phyloP scores from a whole-genome alignment of 2,113 vertebrate species.

The Xiphophorus maculatus region DNA sequence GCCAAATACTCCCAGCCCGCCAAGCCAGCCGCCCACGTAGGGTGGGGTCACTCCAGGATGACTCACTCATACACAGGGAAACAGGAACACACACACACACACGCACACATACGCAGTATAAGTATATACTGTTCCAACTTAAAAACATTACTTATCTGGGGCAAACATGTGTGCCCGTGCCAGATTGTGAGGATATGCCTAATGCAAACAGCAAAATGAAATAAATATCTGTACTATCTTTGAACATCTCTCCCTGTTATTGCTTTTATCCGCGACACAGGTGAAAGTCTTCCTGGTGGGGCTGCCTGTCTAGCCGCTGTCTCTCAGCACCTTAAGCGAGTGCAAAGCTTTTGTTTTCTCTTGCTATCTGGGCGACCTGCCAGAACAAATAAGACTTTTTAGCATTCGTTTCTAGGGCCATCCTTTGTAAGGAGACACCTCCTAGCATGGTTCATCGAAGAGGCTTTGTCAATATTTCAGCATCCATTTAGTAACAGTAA shows the following conservation, averaged over 20 bases:
- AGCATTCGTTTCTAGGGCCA: constrained; percentile 62
- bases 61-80: constrained; percentile 71
- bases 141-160: constrained; percentile 11
- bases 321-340: constrained; percentile 61
- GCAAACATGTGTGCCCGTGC: constrained; percentile 5
- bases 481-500: constrained; percentile 61
- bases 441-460: constrained; percentile 39
- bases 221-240: constrained; percentile 4
- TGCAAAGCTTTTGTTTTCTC: constrained; percentile 75
- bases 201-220: constrained; percentile 17
- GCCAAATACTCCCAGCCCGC: constrained; percentile 68
- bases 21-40: constrained; percentile 80
- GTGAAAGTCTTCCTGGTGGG: constrained; percentile 73
- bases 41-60: constrained; percentile 79
- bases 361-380: constrained; percentile 67
- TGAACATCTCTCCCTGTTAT: neutral
- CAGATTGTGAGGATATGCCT: constrained; percentile 7
- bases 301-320: constrained; percentile 65
- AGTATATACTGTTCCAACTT: constrained; percentile 25
- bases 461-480: constrained; percentile 65
- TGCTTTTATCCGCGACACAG: constrained; percentile 49
- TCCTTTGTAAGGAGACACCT: constrained; percentile 63
- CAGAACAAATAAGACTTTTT: constrained; percentile 72
- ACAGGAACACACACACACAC: constrained; percentile 43
- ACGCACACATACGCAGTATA: constrained; percentile 17